These are phyloP conservation scores for Zygothrica quintamaculata DNA, from an alignment of 2,888 invertebrate species.

Conservation along the genomic window DNA sequence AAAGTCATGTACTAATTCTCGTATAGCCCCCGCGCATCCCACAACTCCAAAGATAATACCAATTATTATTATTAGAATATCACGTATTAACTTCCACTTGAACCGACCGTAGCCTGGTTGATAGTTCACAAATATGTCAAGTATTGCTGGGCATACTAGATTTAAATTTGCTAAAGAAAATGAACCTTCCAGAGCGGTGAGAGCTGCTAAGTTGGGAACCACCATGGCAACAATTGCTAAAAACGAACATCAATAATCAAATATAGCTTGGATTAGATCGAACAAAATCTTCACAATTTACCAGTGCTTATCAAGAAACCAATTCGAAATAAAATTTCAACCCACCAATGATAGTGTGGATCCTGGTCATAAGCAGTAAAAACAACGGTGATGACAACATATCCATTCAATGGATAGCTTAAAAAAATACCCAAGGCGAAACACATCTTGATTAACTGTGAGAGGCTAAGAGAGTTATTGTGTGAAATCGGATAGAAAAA, in stretches of 20 bases:
- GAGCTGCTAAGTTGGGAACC: conserved; percentile 61
- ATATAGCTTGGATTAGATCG: not conserved
- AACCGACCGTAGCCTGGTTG: conserved; percentile 52
- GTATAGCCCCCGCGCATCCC: conserved; percentile 57
- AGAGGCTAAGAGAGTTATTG: conserved; percentile 86
- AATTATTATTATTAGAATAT: conserved; percentile 50
- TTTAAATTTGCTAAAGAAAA: conserved; percentile 63
- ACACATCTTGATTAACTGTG: conserved; percentile 91
- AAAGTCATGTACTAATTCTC: conserved; percentile 55
- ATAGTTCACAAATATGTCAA: conserved; percentile 59
- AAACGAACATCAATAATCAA: not conserved
- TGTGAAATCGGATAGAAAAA: not conserved
- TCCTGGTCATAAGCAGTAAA: conserved; percentile 85
- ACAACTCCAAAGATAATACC: conserved; percentile 56
- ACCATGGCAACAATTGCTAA: conserved; percentile 56
- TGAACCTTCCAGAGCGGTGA: conserved; percentile 64
- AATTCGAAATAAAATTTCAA: conserved; percentile 47
- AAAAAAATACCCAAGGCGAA: conserved; percentile 94
- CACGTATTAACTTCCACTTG: conserved; percentile 58
- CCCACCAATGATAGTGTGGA: not conserved
- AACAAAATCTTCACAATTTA: too few species aligned
- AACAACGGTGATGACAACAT: conserved; percentile 97
- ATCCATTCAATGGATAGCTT: conserved; percentile 96
- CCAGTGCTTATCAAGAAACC: conserved; percentile 52
- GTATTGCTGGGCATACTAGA: conserved; percentile 62